Base-by-base conservation (phyloP, 2,113 vertebrate species). In the Pica pica region DNA sequence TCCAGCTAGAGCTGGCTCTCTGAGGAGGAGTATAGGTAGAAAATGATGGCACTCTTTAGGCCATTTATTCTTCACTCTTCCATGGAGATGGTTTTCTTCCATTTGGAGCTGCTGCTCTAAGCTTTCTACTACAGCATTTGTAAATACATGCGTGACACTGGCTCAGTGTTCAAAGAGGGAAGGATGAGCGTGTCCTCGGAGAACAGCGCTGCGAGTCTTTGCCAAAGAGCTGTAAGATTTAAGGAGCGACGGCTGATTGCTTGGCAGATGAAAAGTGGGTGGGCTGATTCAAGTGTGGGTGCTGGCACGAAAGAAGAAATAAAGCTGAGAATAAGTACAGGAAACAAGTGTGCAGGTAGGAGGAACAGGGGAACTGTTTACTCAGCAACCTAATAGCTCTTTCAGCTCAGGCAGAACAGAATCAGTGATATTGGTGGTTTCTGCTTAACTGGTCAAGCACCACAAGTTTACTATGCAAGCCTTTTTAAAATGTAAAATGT, bases 221-320 rank as follows among this genome's bases (percentile, higher is more conserved):
- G 87, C 85, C 93, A 94, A 87, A 11, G 78, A 75, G 60, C 90
- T 91, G 73, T 55, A 22, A 39, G 59, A 81, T 96, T 75, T 61
- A 55, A 84, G 87, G 65, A 83, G 60, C 37, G 69, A 57, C 4
- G 16, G 56, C 70, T 93, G 89, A 85, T 90, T 76, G 50, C 83
- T 64, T 87, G 69, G 88, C 94, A 97, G 89, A 94, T 96, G 96
- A 87, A 59, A 95, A 95, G 94, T 95, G 93, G 94, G 96, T 91
- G 91, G 80, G 75, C 81, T 96, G 90, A 92, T 89, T 85, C 14
- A 73, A 91, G 73, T 87, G 87, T 85, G 89, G 92, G 86, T 89
- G 84, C 71, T 92, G 83, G 64, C 75, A 79, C 17, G 74, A 93
- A 94, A 86, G 76, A 92, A 96, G 80, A 93, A 69, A 87, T 69